phyloP scores from a whole-genome alignment of 2,797 vertebrate species.

The Pantherophis alleghaniensis region DNA sequence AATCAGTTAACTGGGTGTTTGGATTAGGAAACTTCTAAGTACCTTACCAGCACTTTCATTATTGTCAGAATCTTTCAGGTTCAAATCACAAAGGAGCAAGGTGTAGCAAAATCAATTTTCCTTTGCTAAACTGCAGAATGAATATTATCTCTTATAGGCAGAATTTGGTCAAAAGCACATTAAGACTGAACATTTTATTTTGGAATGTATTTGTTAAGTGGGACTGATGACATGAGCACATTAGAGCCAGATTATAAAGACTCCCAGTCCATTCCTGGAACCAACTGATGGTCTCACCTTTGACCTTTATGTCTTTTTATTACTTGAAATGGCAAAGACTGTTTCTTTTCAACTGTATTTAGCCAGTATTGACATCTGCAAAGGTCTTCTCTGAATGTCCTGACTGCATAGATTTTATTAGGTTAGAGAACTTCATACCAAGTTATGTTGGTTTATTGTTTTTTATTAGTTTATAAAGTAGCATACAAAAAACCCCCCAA shows the following conservation, averaged over 20 bases:
- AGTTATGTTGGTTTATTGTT: no score
- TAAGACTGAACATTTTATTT: background rate
- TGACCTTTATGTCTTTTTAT: background rate
- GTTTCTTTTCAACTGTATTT: background rate
- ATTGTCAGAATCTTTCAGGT: background rate
- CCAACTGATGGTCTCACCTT: background rate
- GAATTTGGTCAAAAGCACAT: background rate
- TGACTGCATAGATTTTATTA: no score
- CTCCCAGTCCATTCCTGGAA: background rate
- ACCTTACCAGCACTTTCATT: background rate
- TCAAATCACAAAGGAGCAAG: background rate
- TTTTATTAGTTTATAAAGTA: no score
- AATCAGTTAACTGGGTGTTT: background rate
- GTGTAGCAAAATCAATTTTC: background rate
- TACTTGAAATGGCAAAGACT: background rate
- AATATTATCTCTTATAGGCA: background rate
- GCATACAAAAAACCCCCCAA: no score
- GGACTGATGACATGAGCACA: background rate
- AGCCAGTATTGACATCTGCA: background rate
- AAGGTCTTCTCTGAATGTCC: background rate
- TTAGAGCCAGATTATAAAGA: background rate
- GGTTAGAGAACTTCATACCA: background rate
- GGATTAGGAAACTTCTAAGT: background rate
- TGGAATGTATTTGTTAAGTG: background rate
- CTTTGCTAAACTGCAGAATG: background rate